These are phyloP conservation scores for Aethes cnicana DNA, from an alignment of 2,888 invertebrate genomes.

Conservation along the genomic window DNA sequence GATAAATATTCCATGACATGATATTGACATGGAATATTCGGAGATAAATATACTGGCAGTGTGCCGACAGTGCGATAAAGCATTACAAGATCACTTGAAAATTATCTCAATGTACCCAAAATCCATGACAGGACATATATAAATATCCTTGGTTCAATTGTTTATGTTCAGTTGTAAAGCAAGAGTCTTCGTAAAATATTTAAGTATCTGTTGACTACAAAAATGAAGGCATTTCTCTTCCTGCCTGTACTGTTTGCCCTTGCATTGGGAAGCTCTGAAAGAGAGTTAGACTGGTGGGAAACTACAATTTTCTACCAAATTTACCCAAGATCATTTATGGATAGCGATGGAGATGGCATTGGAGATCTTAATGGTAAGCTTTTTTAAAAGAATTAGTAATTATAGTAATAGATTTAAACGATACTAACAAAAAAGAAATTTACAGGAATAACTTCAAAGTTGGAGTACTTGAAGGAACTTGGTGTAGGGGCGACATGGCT, in stretches of 20 bases:
- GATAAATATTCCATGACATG: too few species aligned
- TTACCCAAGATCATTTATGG: conserved; percentile 90
- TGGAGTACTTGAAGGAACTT: conserved; percentile 85
- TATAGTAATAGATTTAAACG: background rate
- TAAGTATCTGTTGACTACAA: conserved; percentile 33
- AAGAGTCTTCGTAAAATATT: background rate
- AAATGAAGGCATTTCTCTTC: conserved; percentile 37
- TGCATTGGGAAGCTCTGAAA: conserved; percentile 42
- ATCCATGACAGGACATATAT: conserved; percentile 17
- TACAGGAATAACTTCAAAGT: conserved; percentile 83
- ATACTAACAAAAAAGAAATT: conserved; percentile 1
- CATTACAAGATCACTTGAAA: conserved; percentile 6
- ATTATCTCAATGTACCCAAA: background rate
- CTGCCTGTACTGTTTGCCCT: conserved; percentile 49
- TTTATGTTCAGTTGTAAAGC: conserved; percentile 3
- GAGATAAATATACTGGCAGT: too few species aligned
- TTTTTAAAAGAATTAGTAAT: background rate
- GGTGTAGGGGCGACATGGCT: conserved; percentile 89
- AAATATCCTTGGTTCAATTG: background rate
- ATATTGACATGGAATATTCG: too few species aligned
- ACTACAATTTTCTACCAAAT: conserved; percentile 90
- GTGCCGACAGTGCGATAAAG: too few species aligned
- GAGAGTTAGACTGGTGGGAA: conserved; percentile 87
- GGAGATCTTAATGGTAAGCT: conserved; percentile 81
- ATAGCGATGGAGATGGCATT: conserved; percentile 89